Evolutionary conservation across 2,888 invertebrate genomes (phyloP), one percentile per base, ranked within the genome.

Genomic region (Ferrisia virgata): DNA sequence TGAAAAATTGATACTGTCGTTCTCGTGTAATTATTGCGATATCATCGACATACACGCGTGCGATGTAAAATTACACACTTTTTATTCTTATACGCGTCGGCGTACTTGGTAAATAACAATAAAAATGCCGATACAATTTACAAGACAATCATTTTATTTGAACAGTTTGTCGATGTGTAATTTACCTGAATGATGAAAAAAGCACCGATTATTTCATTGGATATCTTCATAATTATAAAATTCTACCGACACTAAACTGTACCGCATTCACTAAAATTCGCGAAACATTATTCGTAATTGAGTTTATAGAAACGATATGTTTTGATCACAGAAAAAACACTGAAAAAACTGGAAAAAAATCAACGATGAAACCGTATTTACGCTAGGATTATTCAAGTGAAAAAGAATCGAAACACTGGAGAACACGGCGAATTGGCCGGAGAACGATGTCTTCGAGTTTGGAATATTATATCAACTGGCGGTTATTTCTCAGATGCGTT

Each of bases 381-480:
- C 72, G n/a, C n/a, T 72, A 2, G 18, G 72, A 33, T 72, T 25
- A 72, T 72, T 72, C 72, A 33, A 33, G 72, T 33, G 72, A 72
- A 40, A 28, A 79, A 31, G n/a, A 15, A 79, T 79, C 47, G 47
- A 47, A 47, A 47, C 79, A 79, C 79, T 43, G 79, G 53, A 79
- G 28, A 72, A 43, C 79, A 31, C n/a, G n/a, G 53, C 79, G 79
- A 79, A 53, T 79, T 47, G 13, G 40, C 79, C 47, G 79, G 79
- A 79, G 79, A 79, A 79, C 79, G 79, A 79, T 25, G 47, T 82
- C 82, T 82, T 53, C 58, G 33, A 53, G 82, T 82, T 58, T 69
- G 82, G 82, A 69, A 82, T 82, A 69, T 82, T 82, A 82, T 33
- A 72, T 69, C 64, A 64, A 82, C 82, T 82, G 82, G 31, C 82